Conservation (phyloP, 2,888 invertebrate species). For the Achlya flavicornis region DNA sequence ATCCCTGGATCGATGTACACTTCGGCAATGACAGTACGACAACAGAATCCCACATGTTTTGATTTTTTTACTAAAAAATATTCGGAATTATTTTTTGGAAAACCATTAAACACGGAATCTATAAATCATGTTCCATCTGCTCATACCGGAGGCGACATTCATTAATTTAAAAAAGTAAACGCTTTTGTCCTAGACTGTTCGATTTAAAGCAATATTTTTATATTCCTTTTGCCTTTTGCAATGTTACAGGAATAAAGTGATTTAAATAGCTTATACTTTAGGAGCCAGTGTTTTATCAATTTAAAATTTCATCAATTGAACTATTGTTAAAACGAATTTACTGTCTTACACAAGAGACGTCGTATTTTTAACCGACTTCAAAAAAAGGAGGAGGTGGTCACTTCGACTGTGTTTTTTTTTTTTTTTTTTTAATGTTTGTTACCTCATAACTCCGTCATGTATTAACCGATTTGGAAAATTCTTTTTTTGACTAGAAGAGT, state of each 20-base stretch:
- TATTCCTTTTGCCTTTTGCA: conserved; percentile 18
- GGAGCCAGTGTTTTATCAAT: too few relatives aligned
- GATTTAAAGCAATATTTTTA: conserved; percentile 44
- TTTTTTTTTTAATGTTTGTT: too few relatives aligned
- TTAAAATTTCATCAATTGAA: too few relatives aligned
- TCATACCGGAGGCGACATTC: conserved; percentile 48
- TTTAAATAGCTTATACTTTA: background rate
- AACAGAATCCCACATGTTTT: conserved; percentile 71
- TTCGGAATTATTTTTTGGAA: conserved; percentile 71
- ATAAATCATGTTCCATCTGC: conserved; percentile 80
- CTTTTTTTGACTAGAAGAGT: too few relatives aligned
- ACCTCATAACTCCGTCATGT: too few relatives aligned
- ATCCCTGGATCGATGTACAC: conserved; percentile 21
- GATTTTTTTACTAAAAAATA: conserved; percentile 62
- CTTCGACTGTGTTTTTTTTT: too few relatives aligned
- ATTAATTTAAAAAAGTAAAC: conserved; percentile 50
- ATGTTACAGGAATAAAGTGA: background rate
- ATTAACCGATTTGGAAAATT: too few relatives aligned
- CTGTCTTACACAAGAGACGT: too few relatives aligned
- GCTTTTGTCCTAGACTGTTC: conserved; percentile 48
- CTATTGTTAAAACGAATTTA: too few relatives aligned
- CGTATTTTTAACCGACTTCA: too few relatives aligned
- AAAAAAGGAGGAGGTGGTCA: too few relatives aligned
- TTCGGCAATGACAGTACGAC: conserved; percentile 56
- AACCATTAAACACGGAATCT: conserved; percentile 74